Conservation (phyloP, 2,113 vertebrate species). For the Brevimyrus niger region DNA sequence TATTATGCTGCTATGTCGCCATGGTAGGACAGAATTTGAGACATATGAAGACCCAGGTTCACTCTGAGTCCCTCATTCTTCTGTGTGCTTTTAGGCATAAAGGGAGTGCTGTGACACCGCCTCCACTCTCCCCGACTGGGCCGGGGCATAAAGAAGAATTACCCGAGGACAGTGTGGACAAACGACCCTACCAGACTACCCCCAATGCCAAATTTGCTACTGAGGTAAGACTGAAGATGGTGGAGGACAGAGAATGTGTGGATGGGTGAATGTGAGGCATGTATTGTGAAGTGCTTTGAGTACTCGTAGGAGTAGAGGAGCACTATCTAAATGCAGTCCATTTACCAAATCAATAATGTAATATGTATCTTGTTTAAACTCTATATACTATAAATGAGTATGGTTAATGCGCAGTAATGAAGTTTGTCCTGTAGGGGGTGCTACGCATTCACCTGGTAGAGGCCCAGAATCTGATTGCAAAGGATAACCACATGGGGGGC, state of each 20-base stretch:
- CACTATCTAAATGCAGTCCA: no score
- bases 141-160: conserved; percentile 13
- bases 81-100: conserved; percentile 40
- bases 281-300: no score
- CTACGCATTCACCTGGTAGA: conserved; percentile 79
- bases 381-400: not conserved
- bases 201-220: conserved; percentile 70
- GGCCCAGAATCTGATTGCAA: conserved; percentile 78
- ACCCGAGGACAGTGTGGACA: conserved; percentile 48
- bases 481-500: conserved; percentile 78
- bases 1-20: not conserved
- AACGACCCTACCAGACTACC: conserved; percentile 53
- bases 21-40: not conserved
- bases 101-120: conserved; percentile 31
- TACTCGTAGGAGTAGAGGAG: no score
- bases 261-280: no score
- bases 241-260: no score
- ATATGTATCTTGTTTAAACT: not conserved
- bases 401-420: not conserved
- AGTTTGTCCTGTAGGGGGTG: conserved; percentile 59
- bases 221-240: conserved; percentile 54
- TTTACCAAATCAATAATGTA: not conserved
- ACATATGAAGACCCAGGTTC: not conserved
- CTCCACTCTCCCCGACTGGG: conserved; percentile 12
- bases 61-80: not conserved